Evolutionary conservation across 2,797 vertebrate species (phyloP), one percentile per base, ranked within the genome.

Genomic region (Rallus crepitans): DNA sequence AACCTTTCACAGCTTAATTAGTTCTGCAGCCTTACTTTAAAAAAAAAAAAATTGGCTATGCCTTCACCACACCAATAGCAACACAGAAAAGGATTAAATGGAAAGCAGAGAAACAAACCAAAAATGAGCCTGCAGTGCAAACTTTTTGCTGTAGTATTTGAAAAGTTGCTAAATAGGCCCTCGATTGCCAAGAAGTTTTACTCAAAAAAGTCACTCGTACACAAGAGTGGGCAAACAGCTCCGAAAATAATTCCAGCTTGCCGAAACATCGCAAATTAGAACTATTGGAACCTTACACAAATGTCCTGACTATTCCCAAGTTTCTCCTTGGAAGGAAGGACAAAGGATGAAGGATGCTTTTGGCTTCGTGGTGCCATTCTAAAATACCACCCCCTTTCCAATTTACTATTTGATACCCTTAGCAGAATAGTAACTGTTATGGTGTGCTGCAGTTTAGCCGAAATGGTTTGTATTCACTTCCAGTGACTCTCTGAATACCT

Each of bases 1-100:
- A 98, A 98, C 96, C 97, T 98, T 98, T 98, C 97, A 98, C 97
- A 94, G 97, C 97, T 98, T 98, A 98, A 98, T 98, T 98, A 98
- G 97, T 98, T 97, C 96, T 97, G 93, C 97, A 97, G 96, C 94
- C 95, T 96, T 97, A 96, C 96, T 98, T 97, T 91, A 33, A 92
- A 94, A 97, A 53, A 97, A 53, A 52, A 96, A 96, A 97, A 97
- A 95, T 95, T 97, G 97, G 96, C 96, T 92, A 64, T 97, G 95
- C 95, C 96, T 97, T 93, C 89, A 87, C 94, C 94, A 97, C 93
- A 96, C 97, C 96, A 97, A 80, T 87, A 96, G 90, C 90, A 95
- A 94, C 94, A 95, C 27, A 89, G 77, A 94, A 95, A 95, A 72
- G 86, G 84, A 95, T 90, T 81, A 94, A 91, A 72, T 91, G 87